These are phyloP conservation scores for Crotophaga sulcirostris DNA, from an alignment of 2,113 vertebrate species.

Conservation along the genomic window DNA sequence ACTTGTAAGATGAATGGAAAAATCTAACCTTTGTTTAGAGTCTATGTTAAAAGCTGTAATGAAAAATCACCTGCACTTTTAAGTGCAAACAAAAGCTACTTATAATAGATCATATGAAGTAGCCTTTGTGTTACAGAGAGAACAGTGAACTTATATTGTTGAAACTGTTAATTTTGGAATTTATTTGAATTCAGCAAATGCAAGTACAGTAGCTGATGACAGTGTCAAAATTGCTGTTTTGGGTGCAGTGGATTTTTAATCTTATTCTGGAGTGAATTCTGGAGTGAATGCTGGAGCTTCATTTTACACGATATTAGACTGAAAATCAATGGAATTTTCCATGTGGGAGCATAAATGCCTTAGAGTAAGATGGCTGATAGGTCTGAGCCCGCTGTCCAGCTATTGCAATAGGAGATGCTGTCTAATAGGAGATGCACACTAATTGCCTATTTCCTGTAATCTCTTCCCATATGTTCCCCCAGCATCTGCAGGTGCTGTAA, in stretches of 20 bases:
- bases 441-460: background rate
- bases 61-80: background rate
- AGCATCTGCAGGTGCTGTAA: background rate
- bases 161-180: background rate
- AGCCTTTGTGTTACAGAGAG: background rate
- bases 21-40: background rate
- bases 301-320: background rate
- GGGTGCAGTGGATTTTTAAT: background rate
- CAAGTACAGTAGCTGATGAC: background rate
- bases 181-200: background rate
- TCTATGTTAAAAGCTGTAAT: background rate
- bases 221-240: background rate
- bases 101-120: accelerated
- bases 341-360: background rate
- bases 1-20: background rate
- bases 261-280: background rate
- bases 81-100: background rate
- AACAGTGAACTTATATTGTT: background rate
- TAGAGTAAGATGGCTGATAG: accelerated
- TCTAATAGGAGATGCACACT: background rate
- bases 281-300: background rate
- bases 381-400: background rate
- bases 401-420: background rate
- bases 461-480: background rate
- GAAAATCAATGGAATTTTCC: background rate